Conservation (phyloP, 2,888 invertebrate genomes). For the Hirtodrosophila trivittata region DNA sequence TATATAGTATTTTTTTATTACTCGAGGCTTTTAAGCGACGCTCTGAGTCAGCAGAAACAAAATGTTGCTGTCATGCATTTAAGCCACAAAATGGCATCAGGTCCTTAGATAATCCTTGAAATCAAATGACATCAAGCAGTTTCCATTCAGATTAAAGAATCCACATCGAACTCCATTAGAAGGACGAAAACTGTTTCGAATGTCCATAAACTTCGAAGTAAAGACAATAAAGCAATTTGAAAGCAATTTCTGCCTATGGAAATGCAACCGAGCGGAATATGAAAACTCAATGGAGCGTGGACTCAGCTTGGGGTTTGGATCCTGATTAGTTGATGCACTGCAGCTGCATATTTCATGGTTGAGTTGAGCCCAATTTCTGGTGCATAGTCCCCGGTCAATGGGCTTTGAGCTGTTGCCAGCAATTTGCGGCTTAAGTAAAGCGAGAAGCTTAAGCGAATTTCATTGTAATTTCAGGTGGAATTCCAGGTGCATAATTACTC, state of each 20-base stretch:
- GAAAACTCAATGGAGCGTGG: slow-evolving; percentile 17
- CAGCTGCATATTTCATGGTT: slow-evolving; percentile 51
- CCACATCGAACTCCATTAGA: background rate
- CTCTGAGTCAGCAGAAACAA: slow-evolving; percentile 70
- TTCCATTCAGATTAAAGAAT: slow-evolving; percentile 4
- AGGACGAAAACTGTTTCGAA: background rate
- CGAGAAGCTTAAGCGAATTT: background rate
- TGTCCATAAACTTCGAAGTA: background rate
- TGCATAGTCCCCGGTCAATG: slow-evolving; percentile 22
- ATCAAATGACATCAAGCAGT: slow-evolving; percentile 26
- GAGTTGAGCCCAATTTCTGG: slow-evolving; percentile 37
- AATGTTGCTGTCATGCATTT: slow-evolving; percentile 64
- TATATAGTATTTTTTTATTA: slow-evolving; percentile 31
- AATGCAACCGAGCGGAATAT: slow-evolving; percentile 28
- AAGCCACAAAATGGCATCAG: slow-evolving; percentile 66
- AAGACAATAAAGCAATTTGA: slow-evolving; percentile 17
- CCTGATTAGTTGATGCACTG: slow-evolving; percentile 26
- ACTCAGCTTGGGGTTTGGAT: slow-evolving; percentile 6
- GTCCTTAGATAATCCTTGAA: slow-evolving; percentile 27
- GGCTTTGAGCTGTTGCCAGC: slow-evolving; percentile 3
- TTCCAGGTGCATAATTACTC: too few relatives aligned
- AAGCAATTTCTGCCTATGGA: slow-evolving; percentile 4
- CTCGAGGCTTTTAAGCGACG: slow-evolving; percentile 48
- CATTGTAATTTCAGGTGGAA: background rate
- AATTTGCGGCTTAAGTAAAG: background rate